These are phyloP conservation scores for Osmoderma eremita DNA, from an alignment of 2,888 invertebrate genomes.

Conservation along the genomic window DNA sequence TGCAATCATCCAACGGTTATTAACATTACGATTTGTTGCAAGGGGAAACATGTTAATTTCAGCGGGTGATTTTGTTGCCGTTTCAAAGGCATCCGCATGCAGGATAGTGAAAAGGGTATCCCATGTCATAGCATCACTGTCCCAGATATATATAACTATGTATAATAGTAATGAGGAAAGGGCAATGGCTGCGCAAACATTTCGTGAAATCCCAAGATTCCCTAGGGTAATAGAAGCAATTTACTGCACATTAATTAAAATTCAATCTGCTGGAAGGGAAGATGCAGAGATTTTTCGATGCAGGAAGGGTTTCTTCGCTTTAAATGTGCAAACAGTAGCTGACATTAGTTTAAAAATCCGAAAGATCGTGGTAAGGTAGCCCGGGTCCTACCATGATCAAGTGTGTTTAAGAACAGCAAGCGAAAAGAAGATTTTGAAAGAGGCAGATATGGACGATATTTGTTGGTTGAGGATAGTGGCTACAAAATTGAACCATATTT, in stretches of 20 bases:
- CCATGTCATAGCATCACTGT: slow-evolving; percentile 24
- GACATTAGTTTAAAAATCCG: slow-evolving; percentile 42
- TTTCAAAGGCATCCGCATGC: neutral
- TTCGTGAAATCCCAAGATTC: slow-evolving; percentile 32
- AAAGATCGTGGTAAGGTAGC: slow-evolving; percentile 50
- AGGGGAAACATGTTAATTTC: too few species aligned
- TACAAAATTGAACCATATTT: slow-evolving; percentile 51
- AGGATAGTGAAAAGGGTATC: slow-evolving; percentile 38
- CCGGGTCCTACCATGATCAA: slow-evolving; percentile 53
- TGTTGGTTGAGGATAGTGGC: slow-evolving; percentile 56
- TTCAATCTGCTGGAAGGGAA: slow-evolving; percentile 46
- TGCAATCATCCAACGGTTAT: too few species aligned
- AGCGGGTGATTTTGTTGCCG: too few species aligned
- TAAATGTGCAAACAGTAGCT: slow-evolving; percentile 53
- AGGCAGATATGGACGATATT: slow-evolving; percentile 45
- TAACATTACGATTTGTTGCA: too few species aligned
- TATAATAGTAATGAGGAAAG: slow-evolving; percentile 31
- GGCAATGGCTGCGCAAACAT: neutral
- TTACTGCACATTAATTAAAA: slow-evolving; percentile 43
- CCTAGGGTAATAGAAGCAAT: slow-evolving; percentile 37
- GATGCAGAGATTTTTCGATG: slow-evolving; percentile 48
- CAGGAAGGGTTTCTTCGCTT: slow-evolving; percentile 51
- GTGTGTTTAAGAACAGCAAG: slow-evolving; percentile 54
- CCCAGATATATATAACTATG: slow-evolving; percentile 38
- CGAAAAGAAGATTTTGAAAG: slow-evolving; percentile 49